Percentiles rank a stretch among this genome's conserved stretches.
These are phyloP conservation scores for Caenorhabditis japonica DNA, from an alignment of 2,888 invertebrate genomes.

Conservation along the genomic window DNA sequence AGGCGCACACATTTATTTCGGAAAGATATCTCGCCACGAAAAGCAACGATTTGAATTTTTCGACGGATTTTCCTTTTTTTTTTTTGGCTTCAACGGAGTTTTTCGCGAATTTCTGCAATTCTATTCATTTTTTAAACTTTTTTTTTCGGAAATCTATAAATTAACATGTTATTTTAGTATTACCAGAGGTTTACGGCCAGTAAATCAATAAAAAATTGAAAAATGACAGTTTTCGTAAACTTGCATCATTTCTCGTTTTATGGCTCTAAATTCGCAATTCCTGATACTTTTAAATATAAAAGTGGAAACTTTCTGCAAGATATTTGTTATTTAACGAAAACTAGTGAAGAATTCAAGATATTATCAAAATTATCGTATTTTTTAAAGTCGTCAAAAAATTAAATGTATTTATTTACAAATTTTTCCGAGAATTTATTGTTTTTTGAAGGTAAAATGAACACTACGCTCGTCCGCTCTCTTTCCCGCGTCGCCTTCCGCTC, in stretches of 20 bases:
- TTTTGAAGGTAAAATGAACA: constrained; percentile 43
- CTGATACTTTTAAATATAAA: not conserved
- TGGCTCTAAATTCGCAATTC: no score
- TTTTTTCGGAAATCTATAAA: not conserved
- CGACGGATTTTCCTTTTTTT: not conserved
- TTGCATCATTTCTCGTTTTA: constrained; percentile 16
- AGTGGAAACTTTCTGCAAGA: not conserved
- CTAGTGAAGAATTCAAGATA: no score
- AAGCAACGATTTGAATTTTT: constrained; percentile 29
- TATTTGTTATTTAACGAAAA: no score
- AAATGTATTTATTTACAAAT: no score
- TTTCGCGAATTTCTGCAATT: not conserved
- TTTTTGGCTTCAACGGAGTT: not conserved
- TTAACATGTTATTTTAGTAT: no score
- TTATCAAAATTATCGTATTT: no score
- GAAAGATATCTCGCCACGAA: constrained; percentile 46
- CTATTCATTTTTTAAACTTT: not conserved
- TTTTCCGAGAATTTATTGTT: not conserved
- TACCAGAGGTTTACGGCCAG: no score
- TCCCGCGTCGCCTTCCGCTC: constrained; percentile 45
- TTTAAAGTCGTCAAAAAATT: no score
- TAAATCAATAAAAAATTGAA: no score
- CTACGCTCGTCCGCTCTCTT: constrained; percentile 34
- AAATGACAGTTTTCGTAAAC: not conserved
- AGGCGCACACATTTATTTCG: constrained; percentile 35